These are phyloP conservation scores for Stratiolaelaps scimitus DNA, from an alignment of 1,140 invertebrate species.

Conservation along the genomic window DNA sequence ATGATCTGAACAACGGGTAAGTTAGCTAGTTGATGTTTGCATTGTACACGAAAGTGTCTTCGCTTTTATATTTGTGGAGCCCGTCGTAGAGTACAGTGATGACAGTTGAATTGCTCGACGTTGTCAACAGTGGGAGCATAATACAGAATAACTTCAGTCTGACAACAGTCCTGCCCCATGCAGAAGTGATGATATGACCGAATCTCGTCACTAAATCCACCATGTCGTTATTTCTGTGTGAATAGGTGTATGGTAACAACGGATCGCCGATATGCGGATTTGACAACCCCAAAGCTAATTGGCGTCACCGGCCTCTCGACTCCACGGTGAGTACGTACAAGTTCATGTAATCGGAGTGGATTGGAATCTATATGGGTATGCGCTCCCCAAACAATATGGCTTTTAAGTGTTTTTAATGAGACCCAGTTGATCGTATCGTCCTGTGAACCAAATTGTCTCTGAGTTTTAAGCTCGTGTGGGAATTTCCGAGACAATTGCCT, in stretches of 20 bases:
- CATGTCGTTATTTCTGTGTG: background rate
- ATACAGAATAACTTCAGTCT: conserved; percentile 23
- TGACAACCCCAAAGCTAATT: background rate
- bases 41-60: background rate
- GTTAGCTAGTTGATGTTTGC: background rate
- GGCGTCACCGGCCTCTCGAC: background rate
- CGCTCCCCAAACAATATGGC: too few species aligned
- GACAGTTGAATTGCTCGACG: conserved; percentile 15
- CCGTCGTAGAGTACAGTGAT: background rate
- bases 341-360: background rate
- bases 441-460: too few species aligned
- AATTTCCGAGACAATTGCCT: background rate
- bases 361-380: too few species aligned
- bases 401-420: too few species aligned
- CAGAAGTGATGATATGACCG: background rate
- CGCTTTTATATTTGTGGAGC: background rate
- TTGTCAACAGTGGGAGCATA: conserved; percentile 1
- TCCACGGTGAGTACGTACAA: background rate
- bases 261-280: background rate
- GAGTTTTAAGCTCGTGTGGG: background rate
- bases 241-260: background rate
- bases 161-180: background rate
- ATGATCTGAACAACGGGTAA: background rate
- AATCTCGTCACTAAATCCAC: background rate
- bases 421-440: too few species aligned